phyloP scores from a whole-genome alignment of 2,888 invertebrate species.

The Eremobia ochroleuca region DNA sequence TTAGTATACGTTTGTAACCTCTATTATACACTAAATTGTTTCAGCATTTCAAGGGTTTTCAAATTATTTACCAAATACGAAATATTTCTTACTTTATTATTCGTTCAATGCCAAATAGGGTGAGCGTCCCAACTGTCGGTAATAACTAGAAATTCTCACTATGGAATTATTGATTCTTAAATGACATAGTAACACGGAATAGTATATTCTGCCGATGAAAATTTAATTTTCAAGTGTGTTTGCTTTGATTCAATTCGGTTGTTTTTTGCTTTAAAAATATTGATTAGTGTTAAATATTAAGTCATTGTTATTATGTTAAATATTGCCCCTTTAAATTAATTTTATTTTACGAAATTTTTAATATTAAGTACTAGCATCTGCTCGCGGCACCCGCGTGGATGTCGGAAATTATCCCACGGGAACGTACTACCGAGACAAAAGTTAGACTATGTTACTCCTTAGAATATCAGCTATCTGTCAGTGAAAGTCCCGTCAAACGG shows the following conservation, averaged over 20 bases:
- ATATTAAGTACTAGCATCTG: background rate
- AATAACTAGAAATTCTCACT: constrained; percentile 17
- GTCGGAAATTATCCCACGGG: too few species aligned
- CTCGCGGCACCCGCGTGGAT: too few species aligned
- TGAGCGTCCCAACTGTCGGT: constrained; percentile 12
- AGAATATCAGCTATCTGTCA: too few species aligned
- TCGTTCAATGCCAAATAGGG: constrained; percentile 36
- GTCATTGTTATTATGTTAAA: background rate
- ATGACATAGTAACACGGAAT: constrained; percentile 25
- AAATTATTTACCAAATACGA: background rate
- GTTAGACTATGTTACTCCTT: too few species aligned
- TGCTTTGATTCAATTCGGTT: background rate
- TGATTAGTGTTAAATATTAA: background rate
- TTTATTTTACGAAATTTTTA: background rate
- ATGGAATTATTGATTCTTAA: constrained; percentile 34
- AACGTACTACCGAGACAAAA: too few species aligned
- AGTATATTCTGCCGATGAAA: background rate
- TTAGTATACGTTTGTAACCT: background rate
- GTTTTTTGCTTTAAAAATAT: background rate
- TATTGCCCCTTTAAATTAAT: background rate
- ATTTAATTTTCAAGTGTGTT: constrained; percentile 2
- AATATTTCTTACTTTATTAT: constrained; percentile 14
- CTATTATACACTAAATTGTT: background rate
- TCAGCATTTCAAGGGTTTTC: background rate
- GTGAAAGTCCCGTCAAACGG: too few species aligned